Evolutionary conservation across 2,113 vertebrate genomes (phyloP).

Genomic region (Cygnus buccinator): DNA sequence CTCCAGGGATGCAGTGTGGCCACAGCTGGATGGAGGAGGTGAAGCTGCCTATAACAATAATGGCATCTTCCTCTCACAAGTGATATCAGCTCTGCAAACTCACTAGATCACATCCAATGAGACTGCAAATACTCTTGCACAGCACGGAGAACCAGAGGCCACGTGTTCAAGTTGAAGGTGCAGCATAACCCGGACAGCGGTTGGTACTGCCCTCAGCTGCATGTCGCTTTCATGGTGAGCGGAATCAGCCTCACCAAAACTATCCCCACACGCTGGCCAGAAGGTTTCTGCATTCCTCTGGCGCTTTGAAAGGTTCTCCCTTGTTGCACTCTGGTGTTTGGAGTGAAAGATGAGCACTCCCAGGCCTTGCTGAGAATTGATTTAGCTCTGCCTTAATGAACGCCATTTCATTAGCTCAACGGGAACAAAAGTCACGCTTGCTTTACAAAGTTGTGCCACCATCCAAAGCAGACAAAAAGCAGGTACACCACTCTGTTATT

Average conservation of each 20-base stretch:
- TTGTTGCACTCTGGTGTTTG: not conserved
- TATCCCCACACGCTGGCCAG: not conserved
- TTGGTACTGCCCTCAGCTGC: not conserved
- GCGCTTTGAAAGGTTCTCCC: not conserved
- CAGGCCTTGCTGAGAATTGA: not conserved
- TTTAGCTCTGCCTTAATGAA: not conserved
- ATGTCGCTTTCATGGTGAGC: not conserved
- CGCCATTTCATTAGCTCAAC: not conserved
- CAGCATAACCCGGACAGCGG: rapidly evolving
- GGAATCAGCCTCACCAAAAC: not conserved
- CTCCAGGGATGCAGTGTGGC: not conserved
- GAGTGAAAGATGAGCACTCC: not conserved
- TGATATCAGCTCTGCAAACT: no score
- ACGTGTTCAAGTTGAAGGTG: not conserved
- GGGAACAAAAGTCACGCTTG: not conserved
- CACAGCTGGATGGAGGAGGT: not conserved
- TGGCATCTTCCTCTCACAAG: not conserved
- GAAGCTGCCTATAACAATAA: not conserved
- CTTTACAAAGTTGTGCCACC: not conserved
- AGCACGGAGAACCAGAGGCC: not conserved
- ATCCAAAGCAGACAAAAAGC: not conserved
- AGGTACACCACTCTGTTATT: not conserved
- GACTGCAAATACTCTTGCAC: not conserved
- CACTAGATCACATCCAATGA: no score
- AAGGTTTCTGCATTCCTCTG: not conserved